phyloP scores from a whole-genome alignment of 2,888 invertebrate species.

The Temnothorax unifasciatus region DNA sequence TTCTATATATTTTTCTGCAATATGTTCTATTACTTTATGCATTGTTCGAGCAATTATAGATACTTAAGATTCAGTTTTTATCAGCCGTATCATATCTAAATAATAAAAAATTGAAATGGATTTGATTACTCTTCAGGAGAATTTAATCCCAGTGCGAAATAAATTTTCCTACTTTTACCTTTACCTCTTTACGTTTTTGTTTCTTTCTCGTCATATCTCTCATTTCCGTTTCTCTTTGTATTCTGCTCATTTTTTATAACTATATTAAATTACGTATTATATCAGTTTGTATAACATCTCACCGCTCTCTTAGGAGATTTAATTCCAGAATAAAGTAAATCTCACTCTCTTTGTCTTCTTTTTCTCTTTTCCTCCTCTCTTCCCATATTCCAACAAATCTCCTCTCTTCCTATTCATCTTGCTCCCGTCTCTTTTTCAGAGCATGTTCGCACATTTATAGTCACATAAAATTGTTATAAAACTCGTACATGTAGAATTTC shows the following conservation, averaged over 20 bases:
- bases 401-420: conserved; percentile 22
- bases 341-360: conserved; percentile 1
- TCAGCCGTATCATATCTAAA: neutral
- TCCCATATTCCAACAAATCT: conserved; percentile 1
- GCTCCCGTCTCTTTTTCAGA: conserved; percentile 1
- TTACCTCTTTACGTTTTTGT: neutral
- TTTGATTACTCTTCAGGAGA: neutral
- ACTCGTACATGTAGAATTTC: conserved; percentile 2
- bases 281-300: conserved; percentile 35
- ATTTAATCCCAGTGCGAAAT: conserved; percentile 2
- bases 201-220: neutral
- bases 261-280: conserved; percentile 25
- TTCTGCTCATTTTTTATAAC: neutral
- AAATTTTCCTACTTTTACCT: neutral
- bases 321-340: conserved; percentile 38
- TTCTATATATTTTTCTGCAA: neutral
- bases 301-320: conserved; percentile 22
- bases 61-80: neutral
- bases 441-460: conserved; percentile 9
- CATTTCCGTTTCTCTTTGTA: neutral
- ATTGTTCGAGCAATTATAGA: neutral
- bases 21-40: neutral
- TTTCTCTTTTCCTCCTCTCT: neutral
- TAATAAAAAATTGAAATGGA: neutral
- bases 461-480: conserved; percentile 30